Percentiles rank a stretch among this genome's conserved stretches.
Conservation (phyloP, 2,888 invertebrate species). For the Heterodera filipjevi region DNA sequence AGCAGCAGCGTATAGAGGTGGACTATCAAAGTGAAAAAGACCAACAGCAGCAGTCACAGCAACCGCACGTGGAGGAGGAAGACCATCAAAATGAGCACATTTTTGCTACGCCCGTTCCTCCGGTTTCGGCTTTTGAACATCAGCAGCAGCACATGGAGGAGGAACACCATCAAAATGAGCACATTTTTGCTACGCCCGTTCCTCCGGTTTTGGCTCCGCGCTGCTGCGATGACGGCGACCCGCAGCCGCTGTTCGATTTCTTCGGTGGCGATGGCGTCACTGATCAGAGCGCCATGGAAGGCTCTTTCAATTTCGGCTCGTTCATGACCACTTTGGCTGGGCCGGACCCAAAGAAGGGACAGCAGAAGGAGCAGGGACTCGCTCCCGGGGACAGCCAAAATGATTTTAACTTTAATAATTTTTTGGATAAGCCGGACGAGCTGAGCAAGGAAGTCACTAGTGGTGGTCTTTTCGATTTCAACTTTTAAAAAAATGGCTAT, state of each 20-base stretch:
- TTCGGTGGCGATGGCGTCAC: background rate
- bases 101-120: background rate
- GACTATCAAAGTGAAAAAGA: background rate
- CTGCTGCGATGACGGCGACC: slow-evolving; percentile 10
- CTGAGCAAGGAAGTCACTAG: background rate
- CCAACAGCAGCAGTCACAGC: background rate
- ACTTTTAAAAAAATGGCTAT: too few relatives aligned
- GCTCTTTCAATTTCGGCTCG: slow-evolving; percentile 5
- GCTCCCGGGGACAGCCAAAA: background rate
- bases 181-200: background rate
- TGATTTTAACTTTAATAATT: background rate
- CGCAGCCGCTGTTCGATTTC: background rate
- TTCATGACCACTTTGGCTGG: background rate
- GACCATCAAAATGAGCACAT: background rate
- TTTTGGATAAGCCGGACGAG: background rate
- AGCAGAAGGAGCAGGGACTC: background rate
- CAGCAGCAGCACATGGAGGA: background rate
- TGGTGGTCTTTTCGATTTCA: background rate
- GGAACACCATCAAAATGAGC: background rate
- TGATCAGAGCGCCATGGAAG: background rate
- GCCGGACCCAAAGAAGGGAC: background rate
- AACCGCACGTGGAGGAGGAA: background rate
- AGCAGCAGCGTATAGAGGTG: background rate
- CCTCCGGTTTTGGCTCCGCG: background rate
- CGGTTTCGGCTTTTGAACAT: background rate